These are phyloP conservation scores for Solen grandis DNA, from an alignment of 1,140 invertebrate species.

Conservation along the genomic window DNA sequence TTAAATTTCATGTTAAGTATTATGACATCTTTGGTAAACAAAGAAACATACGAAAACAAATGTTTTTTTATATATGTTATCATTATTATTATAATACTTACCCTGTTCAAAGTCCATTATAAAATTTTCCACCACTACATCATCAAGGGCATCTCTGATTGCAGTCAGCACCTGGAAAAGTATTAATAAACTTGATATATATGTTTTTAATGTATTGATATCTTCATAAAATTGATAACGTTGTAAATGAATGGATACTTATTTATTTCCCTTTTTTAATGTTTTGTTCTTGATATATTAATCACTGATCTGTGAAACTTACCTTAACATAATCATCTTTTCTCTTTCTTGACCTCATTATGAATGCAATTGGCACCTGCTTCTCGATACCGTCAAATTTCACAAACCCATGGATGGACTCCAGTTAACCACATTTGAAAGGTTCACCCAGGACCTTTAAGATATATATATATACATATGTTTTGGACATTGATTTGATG, in stretches of 20 bases:
- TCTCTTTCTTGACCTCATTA: slow-evolving; percentile 11
- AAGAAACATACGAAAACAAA: background rate
- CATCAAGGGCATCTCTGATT: background rate
- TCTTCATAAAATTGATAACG: no score
- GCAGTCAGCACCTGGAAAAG: background rate
- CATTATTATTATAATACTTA: background rate
- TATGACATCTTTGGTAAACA: background rate
- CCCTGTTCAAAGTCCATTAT: slow-evolving; percentile 19
- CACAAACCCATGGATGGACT: slow-evolving; percentile 19
- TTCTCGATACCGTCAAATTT: background rate
- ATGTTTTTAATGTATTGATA: no score
- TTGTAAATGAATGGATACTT: no score
- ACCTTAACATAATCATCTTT: slow-evolving; percentile 3
- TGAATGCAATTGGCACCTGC: slow-evolving; percentile 11
- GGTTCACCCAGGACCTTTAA: background rate
- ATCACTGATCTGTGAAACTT: no score
- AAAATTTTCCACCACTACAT: background rate
- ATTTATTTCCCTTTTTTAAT: no score
- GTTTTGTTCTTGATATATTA: no score
- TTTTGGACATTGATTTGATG: no score
- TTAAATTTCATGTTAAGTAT: background rate
- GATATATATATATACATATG: no score
- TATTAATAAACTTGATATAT: no score
- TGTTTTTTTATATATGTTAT: background rate
- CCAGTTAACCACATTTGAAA: background rate